These are phyloP conservation scores for Cryptoblepharus egeriae DNA, from an alignment of 2,797 vertebrate species.

Conservation along the genomic window DNA sequence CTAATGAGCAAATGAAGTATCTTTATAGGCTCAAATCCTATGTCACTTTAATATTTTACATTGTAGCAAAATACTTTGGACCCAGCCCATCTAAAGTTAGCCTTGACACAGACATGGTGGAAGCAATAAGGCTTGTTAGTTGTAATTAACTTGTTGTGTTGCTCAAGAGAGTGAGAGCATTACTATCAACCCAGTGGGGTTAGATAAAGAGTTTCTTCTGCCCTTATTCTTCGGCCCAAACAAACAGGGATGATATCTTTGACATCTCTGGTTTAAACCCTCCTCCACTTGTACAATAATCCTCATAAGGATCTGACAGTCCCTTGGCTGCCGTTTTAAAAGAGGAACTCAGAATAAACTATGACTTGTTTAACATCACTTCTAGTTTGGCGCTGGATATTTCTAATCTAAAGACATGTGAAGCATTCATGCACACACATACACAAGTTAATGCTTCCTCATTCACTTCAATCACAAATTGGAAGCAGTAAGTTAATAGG, in stretches of 20 bases:
- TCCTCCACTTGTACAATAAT: no score
- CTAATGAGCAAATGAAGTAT: slow-evolving; percentile 59
- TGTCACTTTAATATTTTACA: slow-evolving; percentile 37
- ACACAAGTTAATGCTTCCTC: background rate
- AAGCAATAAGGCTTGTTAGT: background rate
- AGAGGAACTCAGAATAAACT: no score
- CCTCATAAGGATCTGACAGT: no score
- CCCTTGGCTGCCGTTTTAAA: no score
- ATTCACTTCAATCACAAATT: background rate
- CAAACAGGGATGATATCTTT: no score
- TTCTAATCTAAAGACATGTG: slow-evolving; percentile 14
- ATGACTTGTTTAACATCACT: no score
- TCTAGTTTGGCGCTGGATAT: background rate
- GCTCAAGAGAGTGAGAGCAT: background rate
- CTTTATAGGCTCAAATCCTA: slow-evolving; percentile 49
- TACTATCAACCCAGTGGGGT: background rate
- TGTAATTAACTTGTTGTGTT: background rate
- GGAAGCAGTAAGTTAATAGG: background rate
- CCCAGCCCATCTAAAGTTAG: background rate
- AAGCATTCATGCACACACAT: background rate
- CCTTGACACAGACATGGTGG: background rate
- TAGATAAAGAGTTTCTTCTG: no score
- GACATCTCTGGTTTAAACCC: no score
- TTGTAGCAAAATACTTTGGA: background rate
- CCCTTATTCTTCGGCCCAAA: no score